Base-by-base conservation (phyloP, 2,888 invertebrate species). In the Amorpha juglandis region DNA sequence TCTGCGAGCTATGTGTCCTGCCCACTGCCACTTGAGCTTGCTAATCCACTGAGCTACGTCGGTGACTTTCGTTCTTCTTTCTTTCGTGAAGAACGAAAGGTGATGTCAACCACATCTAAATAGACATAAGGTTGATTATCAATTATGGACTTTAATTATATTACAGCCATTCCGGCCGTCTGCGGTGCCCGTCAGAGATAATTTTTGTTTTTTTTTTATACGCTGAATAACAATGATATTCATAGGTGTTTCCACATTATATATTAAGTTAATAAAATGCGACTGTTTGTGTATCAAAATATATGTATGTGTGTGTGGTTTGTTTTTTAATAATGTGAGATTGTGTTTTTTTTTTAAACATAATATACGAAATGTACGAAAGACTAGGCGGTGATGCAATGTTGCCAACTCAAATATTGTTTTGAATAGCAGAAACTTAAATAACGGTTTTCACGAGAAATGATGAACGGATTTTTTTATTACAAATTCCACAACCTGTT, bases 171-270 rank as follows among this genome's bases (percentile, higher is more conserved):
- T 3, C 45, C 45, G 45, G 7, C 14, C 14, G 45, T 45, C 45
- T 12, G 14, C 45, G 45, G 1, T 45, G 14, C 1, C 45, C 19
- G 58, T 58, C 58, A 58, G 58, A 58, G 58, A 35, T 58, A 58
- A 58, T 68, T 71, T 27, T 70, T 73, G 70, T 77, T 74, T 78
- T 72, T 65, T 69, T 77, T 75, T 73, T 78, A 62, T 72, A 71
- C 70, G 74, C 71, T 78, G 69, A 74, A 72, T 68, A 77, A 74
- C 64, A 63, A 69, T 69, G 71, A 70, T 76, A 68, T 75, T 75
- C 71, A 69, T 74, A 69, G 74, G 70, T 75, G 70, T 73, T 73
- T 69, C 65, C 63, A 70, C 65, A 48, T 69, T 66, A 65, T 64
- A 63, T 62, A 6, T n/a, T 67, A 63, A 66, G 69, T 68, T 68